These are phyloP conservation scores for Chromobotia macracanthus DNA, from an alignment of 2,797 vertebrate genomes.

Conservation along the genomic window DNA sequence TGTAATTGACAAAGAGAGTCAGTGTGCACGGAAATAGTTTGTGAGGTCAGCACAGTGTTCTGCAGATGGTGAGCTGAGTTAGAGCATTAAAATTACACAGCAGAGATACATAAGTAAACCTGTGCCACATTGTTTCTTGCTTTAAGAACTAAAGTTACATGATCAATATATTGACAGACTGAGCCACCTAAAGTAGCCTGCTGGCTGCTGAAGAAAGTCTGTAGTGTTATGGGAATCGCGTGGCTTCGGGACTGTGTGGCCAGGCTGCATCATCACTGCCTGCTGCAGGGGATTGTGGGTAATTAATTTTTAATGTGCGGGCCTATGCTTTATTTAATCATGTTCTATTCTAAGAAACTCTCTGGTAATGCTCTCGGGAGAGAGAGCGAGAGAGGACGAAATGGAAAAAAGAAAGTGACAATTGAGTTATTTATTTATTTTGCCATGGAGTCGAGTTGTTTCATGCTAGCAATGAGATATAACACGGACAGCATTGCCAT, in stretches of 20 bases:
- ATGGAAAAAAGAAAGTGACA: constrained; percentile 37
- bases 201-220: background rate
- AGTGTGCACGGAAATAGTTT: constrained; percentile 67
- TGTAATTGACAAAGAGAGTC: constrained; percentile 60
- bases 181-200: background rate
- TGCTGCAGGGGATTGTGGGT: constrained; percentile 13
- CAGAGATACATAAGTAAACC: background rate
- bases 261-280: background rate
- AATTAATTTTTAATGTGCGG: constrained; percentile 68
- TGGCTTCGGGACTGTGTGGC: background rate
- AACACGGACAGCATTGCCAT: constrained; percentile 44
- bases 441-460: constrained; percentile 63
- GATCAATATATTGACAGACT: background rate
- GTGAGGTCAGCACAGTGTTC: background rate
- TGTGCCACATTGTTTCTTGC: background rate
- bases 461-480: constrained; percentile 56
- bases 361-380: constrained; percentile 48
- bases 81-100: background rate
- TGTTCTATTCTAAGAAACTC: constrained; percentile 67
- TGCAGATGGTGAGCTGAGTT: background rate
- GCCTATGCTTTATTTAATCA: constrained; percentile 78
- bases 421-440: constrained; percentile 40
- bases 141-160: background rate
- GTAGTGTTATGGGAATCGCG: background rate
- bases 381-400: background rate